Base-by-base conservation (phyloP, 1,140 invertebrate genomes). In the Drosophila novamexicana region DNA sequence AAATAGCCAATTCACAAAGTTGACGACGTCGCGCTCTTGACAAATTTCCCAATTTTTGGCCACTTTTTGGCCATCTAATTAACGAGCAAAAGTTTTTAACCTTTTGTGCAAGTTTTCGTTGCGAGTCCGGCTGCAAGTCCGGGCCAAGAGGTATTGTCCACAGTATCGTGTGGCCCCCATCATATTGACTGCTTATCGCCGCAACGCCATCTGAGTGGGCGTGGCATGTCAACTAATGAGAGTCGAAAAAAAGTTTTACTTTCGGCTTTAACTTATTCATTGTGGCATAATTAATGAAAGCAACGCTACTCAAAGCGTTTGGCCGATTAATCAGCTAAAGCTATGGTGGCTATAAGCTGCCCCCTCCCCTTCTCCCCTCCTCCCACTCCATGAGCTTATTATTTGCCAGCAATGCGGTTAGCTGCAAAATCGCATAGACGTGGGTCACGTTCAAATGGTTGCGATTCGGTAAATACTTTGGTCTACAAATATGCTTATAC, bases 51-150 rank as follows among this genome's bases (percentile, higher is more conserved):
- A 47, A 47, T 18, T 18, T 18, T 18, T 18, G 18, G 18, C 18
- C 18, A 18, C 18, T 44, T 78, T 77, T 54, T 58, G 69, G 52
- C 56, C 76, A 86, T 29, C 22, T 88, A 79, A 86, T 86, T 86
- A 86, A 86, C 77, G 83, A 86, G 79, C 68, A 57, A 88, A 86
- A 86, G 72, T 86, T 86, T 73, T 34, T 65, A 76, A 59, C 76
- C 79, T 82, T 85, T 88, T 86, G 72, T 82, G 67, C 57, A 79
- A 75, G 77, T 81, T 88, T 86, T 65, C 22, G 42, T 63, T 50
- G 34, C 56, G 16, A 12, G 29, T 47, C 42, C 22, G 4, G 22
- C 22, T 29, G 4, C 36, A 36, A 58, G 45, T 56, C 57, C 62
- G 9, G 54, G 32, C 47, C 42, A 50, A 59, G 54, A 52, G 49